A percentile compares a stretch with the other conserved stretches of the same genome.
phyloP scores from a whole-genome alignment of 2,113 vertebrate species.

The Triplophysa dalaica region DNA sequence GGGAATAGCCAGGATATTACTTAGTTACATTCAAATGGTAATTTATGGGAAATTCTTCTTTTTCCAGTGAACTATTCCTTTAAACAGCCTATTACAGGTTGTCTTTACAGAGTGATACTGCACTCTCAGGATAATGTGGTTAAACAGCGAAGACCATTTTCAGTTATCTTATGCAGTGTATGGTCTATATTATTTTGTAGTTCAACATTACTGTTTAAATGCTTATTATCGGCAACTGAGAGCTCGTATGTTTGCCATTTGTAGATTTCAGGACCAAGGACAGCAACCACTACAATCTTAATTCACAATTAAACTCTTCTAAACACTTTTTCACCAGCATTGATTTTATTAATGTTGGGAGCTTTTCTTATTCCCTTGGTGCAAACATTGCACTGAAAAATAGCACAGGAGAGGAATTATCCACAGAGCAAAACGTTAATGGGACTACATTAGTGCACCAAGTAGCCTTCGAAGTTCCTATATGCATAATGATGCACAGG shows the following conservation, averaged over 20 bases:
- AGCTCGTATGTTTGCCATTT: background rate
- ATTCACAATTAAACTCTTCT: background rate
- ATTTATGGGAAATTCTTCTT: no score
- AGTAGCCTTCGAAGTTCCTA: background rate
- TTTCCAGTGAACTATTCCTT: no score
- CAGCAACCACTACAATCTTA: background rate
- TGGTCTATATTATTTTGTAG: background rate
- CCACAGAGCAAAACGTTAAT: background rate
- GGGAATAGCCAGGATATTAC: no score
- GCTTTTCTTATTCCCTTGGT: background rate
- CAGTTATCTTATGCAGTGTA: background rate
- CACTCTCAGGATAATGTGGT: no score
- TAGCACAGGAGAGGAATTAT: constrained; percentile 8
- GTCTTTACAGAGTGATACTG: no score
- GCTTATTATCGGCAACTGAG: background rate
- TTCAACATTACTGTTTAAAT: background rate
- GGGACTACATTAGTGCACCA: constrained; percentile 13
- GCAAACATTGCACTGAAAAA: background rate
- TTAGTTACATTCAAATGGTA: no score
- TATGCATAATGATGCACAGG: background rate
- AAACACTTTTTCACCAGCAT: background rate
- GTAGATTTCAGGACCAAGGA: constrained; percentile 36
- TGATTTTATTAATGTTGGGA: background rate
- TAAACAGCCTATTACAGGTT: no score
- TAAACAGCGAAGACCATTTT: no score